Evolutionary conservation across 2,797 vertebrate species (phyloP).

Genomic region (Tadarida brasiliensis): DNA sequence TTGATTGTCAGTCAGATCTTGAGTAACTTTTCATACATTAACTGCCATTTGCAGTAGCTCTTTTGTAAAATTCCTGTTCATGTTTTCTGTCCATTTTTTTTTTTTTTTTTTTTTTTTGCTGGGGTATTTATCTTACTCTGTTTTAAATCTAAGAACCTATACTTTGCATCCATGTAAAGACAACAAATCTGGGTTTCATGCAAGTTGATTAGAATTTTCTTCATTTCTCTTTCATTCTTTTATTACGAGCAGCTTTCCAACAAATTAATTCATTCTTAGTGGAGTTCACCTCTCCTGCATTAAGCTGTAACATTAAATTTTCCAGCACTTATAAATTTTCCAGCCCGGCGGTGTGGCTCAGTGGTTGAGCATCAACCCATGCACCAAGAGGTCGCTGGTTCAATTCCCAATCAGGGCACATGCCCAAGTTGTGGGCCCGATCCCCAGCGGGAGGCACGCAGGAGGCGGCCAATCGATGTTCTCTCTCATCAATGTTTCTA

Average conservation of each 20-base stretch:
- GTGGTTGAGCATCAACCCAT: too few relatives aligned
- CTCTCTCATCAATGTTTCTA: too few relatives aligned
- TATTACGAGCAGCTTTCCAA: background rate
- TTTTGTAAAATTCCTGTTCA: constrained; percentile 6
- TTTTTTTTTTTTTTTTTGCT: background rate
- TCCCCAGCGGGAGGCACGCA: too few relatives aligned
- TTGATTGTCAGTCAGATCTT: background rate
- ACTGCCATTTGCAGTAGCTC: background rate
- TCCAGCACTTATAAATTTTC: background rate
- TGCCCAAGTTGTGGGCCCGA: too few relatives aligned
- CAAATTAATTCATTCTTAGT: background rate
- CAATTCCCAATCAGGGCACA: too few relatives aligned
- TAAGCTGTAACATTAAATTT: background rate
- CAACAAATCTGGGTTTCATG: background rate
- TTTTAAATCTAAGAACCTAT: constrained; percentile 13
- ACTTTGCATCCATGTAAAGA: constrained; percentile 2
- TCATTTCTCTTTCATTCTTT: background rate
- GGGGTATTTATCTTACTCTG: background rate
- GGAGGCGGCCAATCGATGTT: too few relatives aligned
- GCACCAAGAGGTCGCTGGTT: too few relatives aligned
- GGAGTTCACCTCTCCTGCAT: background rate
- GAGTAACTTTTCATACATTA: constrained; percentile 12
- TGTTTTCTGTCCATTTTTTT: background rate
- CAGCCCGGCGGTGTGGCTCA: too few relatives aligned
- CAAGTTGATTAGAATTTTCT: background rate